Evolutionary conservation across 2,797 vertebrate species (phyloP), one percentile per base, ranked within the genome.

Genomic region (Melanogrammus aeglefinus): DNA sequence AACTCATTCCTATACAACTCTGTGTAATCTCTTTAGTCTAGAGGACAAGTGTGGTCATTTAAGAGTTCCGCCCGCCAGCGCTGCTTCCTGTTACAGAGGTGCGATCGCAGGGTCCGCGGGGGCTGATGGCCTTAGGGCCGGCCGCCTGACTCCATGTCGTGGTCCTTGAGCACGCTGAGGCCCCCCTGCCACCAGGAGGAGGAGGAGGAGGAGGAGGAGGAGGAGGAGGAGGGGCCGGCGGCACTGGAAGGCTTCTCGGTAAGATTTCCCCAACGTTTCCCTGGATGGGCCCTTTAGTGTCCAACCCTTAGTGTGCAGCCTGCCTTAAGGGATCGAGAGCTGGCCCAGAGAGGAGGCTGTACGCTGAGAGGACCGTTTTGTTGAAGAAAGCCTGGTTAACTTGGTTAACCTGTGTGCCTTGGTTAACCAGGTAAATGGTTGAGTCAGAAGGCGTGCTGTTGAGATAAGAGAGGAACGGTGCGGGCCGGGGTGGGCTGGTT

Each of bases 181-280:
- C 80, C 76, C 73, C 73, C 47, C 70, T 47, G 75, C 79, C 80
- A 85, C 44, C 16, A 14, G 0, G 14, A 75, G 77, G 63, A 78
- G 75, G 82, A 82, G 86, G 86, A 90, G 86, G 66, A 82, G 76
- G 16, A 75, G 76, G 86, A 90, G 87, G 78, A 66, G n/a, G 70
- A 82, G 75, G 16, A 74, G 74, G 69, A 87, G 85, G 85, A 86
- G 83, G 83, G 79, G 83, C 80, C 77, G 78, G 78, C 82, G 72
- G 80, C 79, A 77, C 82, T 83, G 86, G 87, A 89, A 87, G 78
- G 84, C 78, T 89, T 89, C 84, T 84, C 38, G 82, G 89, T 91
- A 88, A 90, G 89, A 90, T 90, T 87, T 88, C 35, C 13, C 74
- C 80, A 79, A 77, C 73, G 83, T 87, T 82, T 87, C 79, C 77